phyloP scores from a whole-genome alignment of 2,888 invertebrate genomes.

The Trichopoda pennipes region DNA sequence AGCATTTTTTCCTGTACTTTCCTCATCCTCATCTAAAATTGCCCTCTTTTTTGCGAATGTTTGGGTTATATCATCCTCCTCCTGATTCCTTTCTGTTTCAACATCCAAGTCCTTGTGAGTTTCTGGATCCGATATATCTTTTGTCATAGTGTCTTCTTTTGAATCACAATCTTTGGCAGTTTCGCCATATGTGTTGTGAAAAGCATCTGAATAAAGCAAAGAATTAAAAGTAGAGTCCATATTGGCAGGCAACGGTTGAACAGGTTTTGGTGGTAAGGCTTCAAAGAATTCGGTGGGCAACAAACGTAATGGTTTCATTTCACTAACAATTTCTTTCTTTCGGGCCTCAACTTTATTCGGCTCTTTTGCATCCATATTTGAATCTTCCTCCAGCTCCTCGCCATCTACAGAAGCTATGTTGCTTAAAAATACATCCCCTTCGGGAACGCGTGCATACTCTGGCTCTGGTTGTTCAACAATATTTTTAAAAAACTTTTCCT shows the following conservation, averaged over 20 bases:
- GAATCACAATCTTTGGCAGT: neutral
- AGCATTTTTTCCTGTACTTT: constrained; percentile 1
- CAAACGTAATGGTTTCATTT: constrained; percentile 70
- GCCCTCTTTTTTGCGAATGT: constrained; percentile 59
- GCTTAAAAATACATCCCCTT: constrained; percentile 77
- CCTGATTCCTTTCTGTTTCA: constrained; percentile 3
- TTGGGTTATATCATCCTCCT: constrained; percentile 71
- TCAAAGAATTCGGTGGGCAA: constrained; percentile 77
- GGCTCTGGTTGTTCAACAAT: constrained; percentile 71
- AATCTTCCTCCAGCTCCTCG: constrained; percentile 70
- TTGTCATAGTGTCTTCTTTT: constrained; percentile 19
- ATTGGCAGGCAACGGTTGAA: constrained; percentile 57
- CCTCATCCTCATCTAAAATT: constrained; percentile 1
- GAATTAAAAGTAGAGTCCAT: constrained; percentile 73
- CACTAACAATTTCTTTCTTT: constrained; percentile 55
- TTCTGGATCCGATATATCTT: constrained; percentile 35
- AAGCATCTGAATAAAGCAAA: constrained; percentile 73
- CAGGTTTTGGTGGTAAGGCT: constrained; percentile 69
- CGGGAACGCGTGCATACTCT: constrained; percentile 73
- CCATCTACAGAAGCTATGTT: constrained; percentile 75
- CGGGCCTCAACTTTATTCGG: neutral
- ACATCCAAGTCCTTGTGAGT: constrained; percentile 11
- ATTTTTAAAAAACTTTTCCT: constrained; percentile 77
- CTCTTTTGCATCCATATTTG: constrained; percentile 34
- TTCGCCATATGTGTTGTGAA: constrained; percentile 63